Conservation (phyloP, 2,888 invertebrate species). For the Pandemis heparana region DNA sequence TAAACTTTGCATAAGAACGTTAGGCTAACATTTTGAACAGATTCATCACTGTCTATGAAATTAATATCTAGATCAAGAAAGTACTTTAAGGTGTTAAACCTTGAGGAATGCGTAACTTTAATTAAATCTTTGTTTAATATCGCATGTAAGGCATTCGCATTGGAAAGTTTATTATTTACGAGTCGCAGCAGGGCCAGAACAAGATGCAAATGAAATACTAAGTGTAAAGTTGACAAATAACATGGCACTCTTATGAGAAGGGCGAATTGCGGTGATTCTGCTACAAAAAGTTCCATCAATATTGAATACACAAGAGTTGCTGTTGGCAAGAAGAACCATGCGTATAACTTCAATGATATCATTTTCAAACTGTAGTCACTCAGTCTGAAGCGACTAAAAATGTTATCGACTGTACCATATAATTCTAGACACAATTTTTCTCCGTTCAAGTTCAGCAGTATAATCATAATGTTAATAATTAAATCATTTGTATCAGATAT, state of each 20-base stretch:
- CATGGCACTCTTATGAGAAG: slow-evolving; percentile 59
- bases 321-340: slow-evolving; percentile 52
- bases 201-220: slow-evolving; percentile 59
- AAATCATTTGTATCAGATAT: slow-evolving; percentile 55
- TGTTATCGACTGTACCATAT: slow-evolving; percentile 50
- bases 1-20: slow-evolving; percentile 62
- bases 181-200: slow-evolving; percentile 56
- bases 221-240: slow-evolving; percentile 58
- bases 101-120: slow-evolving; percentile 30
- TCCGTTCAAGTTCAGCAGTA: slow-evolving; percentile 49
- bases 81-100: slow-evolving; percentile 47
- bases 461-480: slow-evolving; percentile 50
- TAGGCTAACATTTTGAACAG: slow-evolving; percentile 47
- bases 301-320: slow-evolving; percentile 49
- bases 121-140: slow-evolving; percentile 40
- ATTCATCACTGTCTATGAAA: slow-evolving; percentile 43
- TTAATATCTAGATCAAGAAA: slow-evolving; percentile 49
- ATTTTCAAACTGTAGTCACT: slow-evolving; percentile 48
- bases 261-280: slow-evolving; percentile 51
- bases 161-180: slow-evolving; percentile 50
- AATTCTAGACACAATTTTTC: slow-evolving; percentile 49
- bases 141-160: slow-evolving; percentile 44
- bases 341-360: slow-evolving; percentile 57
- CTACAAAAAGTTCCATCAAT: slow-evolving; percentile 53
- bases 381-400: slow-evolving; percentile 50